Percentiles rank a stretch among this genome's conserved stretches.
Evolutionary conservation across 2,888 invertebrate genomes (phyloP).

Genomic region (Halocaridina rubra): DNA sequence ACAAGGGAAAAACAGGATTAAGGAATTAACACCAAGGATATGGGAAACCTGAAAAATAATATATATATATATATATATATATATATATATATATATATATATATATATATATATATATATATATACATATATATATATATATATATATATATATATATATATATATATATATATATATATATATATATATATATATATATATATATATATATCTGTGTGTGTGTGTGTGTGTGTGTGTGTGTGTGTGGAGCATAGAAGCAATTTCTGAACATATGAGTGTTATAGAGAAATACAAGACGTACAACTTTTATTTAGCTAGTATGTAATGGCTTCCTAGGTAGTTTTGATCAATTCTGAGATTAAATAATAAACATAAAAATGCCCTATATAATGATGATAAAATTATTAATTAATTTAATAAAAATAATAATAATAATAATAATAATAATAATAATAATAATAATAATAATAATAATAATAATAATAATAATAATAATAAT

Average conservation of each 20-base stretch:
- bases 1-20: too few relatives aligned
- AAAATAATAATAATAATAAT: too few relatives aligned
- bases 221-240: conserved; percentile 13
- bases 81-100: background rate
- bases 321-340: too few relatives aligned
- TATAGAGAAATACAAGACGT: too few relatives aligned
- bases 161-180: conserved; percentile 66
- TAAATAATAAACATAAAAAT: too few relatives aligned
- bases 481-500: too few relatives aligned
- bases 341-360: too few relatives aligned
- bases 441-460: too few relatives aligned
- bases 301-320: too few relatives aligned
- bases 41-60: background rate
- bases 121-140: background rate
- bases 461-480: too few relatives aligned
- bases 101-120: background rate
- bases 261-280: conserved; percentile 35
- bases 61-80: background rate
- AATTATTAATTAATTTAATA: too few relatives aligned
- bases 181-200: conserved; percentile 16
- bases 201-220: conserved; percentile 9
- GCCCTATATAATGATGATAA: too few relatives aligned
- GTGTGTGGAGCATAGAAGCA: background rate
- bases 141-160: background rate
- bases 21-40: background rate